Conservation (phyloP, 2,113 vertebrate genomes). For the Acrocephalus arundinaceus region DNA sequence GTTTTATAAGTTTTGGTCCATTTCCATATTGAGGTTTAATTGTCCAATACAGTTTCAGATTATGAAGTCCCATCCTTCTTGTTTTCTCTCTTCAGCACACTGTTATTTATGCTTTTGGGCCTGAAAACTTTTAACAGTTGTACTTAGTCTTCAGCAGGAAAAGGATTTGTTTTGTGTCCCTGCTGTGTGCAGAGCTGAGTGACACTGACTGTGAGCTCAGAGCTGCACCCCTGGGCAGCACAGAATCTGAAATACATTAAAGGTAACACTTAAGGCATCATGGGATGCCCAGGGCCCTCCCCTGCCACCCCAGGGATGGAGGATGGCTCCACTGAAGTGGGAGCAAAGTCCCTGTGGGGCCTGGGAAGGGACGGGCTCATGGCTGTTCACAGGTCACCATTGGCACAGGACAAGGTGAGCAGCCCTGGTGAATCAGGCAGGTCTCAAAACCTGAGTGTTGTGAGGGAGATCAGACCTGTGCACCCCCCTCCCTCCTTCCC, state of each 20-base stretch:
- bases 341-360: not conserved
- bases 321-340: not conserved
- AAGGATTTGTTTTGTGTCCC: no score
- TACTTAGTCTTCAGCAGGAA: no score
- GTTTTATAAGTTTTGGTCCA: no score
- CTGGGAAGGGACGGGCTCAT: rapidly evolving
- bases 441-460: rapidly evolving
- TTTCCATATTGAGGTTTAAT: no score
- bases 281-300: not conserved
- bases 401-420: not conserved
- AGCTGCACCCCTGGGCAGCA: not conserved
- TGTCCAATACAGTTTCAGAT: no score
- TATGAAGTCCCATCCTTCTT: no score
- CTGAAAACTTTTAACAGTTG: no score
- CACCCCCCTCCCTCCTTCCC: not conserved
- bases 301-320: rapidly evolving
- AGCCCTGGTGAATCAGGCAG: rapidly evolving
- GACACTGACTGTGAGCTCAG: no score
- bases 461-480: not conserved
- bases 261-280: not conserved
- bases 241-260: not conserved
- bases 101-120: no score
- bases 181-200: no score
- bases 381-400: rapidly evolving
- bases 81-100: no score